Evolutionary conservation across 2,888 invertebrate genomes (phyloP).

Genomic region (Hirtodrosophila trivittata): DNA sequence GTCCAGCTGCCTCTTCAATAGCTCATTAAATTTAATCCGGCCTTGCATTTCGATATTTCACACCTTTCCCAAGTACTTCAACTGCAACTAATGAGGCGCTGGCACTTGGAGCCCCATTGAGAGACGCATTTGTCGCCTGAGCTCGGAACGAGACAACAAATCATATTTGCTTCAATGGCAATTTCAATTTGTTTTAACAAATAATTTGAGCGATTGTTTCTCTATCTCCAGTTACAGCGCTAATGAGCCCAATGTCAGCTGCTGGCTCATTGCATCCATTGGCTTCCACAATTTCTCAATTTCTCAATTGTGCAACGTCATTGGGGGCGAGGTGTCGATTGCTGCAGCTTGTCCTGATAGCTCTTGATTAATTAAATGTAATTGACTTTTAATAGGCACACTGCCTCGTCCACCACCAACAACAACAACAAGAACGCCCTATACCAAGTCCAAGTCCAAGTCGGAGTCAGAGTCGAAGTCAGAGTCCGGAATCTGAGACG

Average conservation of each 20-base stretch:
- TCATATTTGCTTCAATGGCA: conserved; percentile 34
- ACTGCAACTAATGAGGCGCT: conserved; percentile 51
- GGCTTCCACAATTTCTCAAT: conserved; percentile 39
- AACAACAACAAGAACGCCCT: conserved; percentile 5
- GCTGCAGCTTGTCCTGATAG: conserved; percentile 8
- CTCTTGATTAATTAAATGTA: conserved; percentile 76
- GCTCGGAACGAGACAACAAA: conserved; percentile 19
- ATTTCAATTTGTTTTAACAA: conserved; percentile 66
- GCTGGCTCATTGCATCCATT: conserved; percentile 16
- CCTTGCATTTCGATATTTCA: conserved; percentile 24
- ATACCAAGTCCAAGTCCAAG: conserved; percentile 13
- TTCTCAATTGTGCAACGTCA: conserved; percentile 64
- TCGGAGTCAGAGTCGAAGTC: too few relatives aligned
- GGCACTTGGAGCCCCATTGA: too few relatives aligned
- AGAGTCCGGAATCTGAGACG: not conserved
- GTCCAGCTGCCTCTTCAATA: conserved; percentile 15
- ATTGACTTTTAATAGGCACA: conserved; percentile 74
- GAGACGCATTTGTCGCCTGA: conserved; percentile 50
- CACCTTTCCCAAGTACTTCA: conserved; percentile 48
- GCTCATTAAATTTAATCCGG: conserved; percentile 31
- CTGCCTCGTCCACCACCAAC: conserved; percentile 11
- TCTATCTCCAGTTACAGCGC: conserved; percentile 5
- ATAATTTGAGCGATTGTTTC: conserved; percentile 52
- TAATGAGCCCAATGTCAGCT: conserved; percentile 73
- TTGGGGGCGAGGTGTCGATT: conserved; percentile 31